Base-by-base conservation (phyloP, 2,797 vertebrate species). In the Sparidentex hasta region DNA sequence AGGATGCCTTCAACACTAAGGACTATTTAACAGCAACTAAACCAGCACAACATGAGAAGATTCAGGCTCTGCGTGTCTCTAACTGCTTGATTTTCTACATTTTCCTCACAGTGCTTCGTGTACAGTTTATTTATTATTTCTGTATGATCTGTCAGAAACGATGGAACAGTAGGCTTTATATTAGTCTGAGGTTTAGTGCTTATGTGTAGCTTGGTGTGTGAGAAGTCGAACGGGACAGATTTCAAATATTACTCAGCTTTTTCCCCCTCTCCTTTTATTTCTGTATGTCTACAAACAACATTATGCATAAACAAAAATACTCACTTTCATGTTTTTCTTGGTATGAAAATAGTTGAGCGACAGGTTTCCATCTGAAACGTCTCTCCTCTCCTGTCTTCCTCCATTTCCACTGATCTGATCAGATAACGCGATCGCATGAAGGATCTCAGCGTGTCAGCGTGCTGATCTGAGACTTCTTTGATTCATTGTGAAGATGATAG, bases 51-150 rank as follows among this genome's bases (percentile, higher is more conserved):
- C 70, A 82, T 78, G 61, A 61, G 5, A 83, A 76, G 65, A 85
- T 74, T 84, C 71, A 66, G 66, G 67, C 80, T 80, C 69, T 83
- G 74, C 33, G 7, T 85, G 81, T 81, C 86, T 87, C 81, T 74
- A 64, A 76, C 66, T 76, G 65, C 85, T 85, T 86, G 67, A 71
- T 82, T 89, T 91, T 93, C 88, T 92, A 84, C 56, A 90, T 88
- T 90, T 77, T 88, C 82, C 83, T 91, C 89, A 84, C 76, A 85
- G 66, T 72, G 70, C 84, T 90, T 89, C 52, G 59, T 92, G 92
- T 90, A 88, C 87, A 90, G 77, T 86, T 91, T 92, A 93, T 94
- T 93, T 93, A 91, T 93, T 92, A 85, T 89, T 91, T 88, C 82
- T 83, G 23, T 88, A 62, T 83, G 88, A 87, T 66, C 81, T 90